A percentile compares a stretch with the other conserved stretches of the same genome.
These are phyloP conservation scores for Alethe diademata DNA, from an alignment of 2,113 vertebrate genomes.

Conservation along the genomic window DNA sequence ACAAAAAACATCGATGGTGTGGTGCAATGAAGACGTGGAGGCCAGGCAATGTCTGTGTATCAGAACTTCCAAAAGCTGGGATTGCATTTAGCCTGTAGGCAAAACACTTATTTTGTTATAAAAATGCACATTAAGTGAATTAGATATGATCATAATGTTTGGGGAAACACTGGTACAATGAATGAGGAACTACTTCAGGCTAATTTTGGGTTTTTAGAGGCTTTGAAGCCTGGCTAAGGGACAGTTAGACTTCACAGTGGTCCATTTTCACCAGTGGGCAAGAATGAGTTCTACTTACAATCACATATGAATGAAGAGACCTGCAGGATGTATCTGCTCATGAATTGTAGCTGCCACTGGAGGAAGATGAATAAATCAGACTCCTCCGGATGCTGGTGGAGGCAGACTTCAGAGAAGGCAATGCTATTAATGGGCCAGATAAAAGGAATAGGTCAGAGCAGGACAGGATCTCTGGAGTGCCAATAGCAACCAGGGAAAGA, in stretches of 20 bases:
- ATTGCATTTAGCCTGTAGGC: not conserved
- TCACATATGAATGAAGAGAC: not conserved
- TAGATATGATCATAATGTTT: not conserved
- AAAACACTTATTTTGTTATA: not conserved
- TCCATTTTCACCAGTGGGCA: not conserved
- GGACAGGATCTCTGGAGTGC: conserved; percentile 1
- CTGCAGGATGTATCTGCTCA: not conserved
- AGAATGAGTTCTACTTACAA: not conserved
- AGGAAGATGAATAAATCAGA: not conserved
- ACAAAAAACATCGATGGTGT: fast-evolving
- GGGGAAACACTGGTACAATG: not conserved
- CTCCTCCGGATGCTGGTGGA: not conserved
- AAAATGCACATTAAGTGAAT: not conserved
- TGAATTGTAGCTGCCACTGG: not conserved
- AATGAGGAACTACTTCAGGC: not conserved
- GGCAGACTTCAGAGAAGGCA: not conserved
- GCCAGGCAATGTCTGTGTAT: not conserved
- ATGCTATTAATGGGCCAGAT: conserved; percentile 17
- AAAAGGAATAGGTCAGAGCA: conserved; percentile 39
- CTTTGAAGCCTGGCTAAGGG: not conserved
- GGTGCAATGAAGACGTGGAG: not conserved
- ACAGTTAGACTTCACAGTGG: not conserved
- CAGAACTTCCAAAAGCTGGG: not conserved
- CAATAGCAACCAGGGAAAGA: not conserved
- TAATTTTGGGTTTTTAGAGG: not conserved